These are phyloP conservation scores for Orthonychiurus folsomi DNA, from an alignment of 2,888 invertebrate species.

Conservation along the genomic window DNA sequence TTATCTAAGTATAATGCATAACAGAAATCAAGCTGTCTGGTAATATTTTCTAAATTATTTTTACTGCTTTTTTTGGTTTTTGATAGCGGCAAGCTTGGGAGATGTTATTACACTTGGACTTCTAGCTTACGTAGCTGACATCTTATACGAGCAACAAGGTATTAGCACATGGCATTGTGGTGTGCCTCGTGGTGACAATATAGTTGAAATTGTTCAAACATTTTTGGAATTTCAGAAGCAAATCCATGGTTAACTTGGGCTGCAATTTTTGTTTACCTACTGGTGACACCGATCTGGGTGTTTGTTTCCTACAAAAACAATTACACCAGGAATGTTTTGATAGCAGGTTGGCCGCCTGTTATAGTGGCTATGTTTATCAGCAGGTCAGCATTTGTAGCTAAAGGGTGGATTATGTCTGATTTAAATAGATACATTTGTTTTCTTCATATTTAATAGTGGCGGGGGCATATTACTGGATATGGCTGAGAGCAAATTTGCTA, in stretches of 20 bases:
- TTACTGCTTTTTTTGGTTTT: too few species aligned
- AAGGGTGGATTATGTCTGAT: neutral
- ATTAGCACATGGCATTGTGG: too few species aligned
- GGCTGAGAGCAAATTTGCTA: slow-evolving; percentile 58
- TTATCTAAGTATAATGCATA: too few species aligned
- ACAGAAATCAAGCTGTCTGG: too few species aligned
- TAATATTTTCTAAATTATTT: slow-evolving; percentile 44
- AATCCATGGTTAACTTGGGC: slow-evolving; percentile 58
- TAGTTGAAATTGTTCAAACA: neutral
- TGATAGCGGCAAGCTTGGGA: slow-evolving; percentile 61
- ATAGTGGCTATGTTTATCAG: slow-evolving; percentile 72
- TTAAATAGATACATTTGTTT: slow-evolving; percentile 10
- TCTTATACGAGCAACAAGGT: slow-evolving; percentile 53
- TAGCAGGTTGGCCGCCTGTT: slow-evolving; percentile 67
- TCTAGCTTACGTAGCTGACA: slow-evolving; percentile 53
- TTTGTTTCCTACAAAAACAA: slow-evolving; percentile 60
- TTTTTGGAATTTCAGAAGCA: slow-evolving; percentile 43
- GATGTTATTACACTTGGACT: slow-evolving; percentile 63
- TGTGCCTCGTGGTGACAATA: neutral
- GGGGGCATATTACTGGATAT: slow-evolving; percentile 66
- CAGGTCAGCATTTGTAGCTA: slow-evolving; percentile 50
- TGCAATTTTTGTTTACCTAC: slow-evolving; percentile 55
- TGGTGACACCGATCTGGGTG: slow-evolving; percentile 64
- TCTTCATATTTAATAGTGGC: slow-evolving; percentile 51
- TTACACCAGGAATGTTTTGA: slow-evolving; percentile 60